phyloP scores from a whole-genome alignment of 2,797 vertebrate species.

The Emys orbicularis region DNA sequence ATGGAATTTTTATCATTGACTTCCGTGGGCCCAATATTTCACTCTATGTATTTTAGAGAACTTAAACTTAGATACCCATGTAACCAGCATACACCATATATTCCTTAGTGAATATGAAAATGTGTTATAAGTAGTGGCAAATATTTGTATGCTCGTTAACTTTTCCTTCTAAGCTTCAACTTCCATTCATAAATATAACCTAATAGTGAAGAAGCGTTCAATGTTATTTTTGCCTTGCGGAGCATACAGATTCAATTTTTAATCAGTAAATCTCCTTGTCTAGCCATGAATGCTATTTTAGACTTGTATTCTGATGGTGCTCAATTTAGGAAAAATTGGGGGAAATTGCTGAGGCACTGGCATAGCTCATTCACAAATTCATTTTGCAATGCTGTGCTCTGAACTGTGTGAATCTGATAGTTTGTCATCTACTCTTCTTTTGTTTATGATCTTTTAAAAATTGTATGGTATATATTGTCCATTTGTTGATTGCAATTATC shows the following conservation, averaged over 20 bases:
- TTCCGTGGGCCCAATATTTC: not conserved
- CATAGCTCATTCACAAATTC: not conserved
- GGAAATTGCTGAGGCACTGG: not conserved
- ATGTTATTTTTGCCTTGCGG: not conserved
- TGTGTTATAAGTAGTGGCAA: not conserved
- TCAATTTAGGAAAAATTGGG: not conserved
- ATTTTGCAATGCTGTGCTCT: not conserved
- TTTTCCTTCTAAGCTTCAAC: not conserved
- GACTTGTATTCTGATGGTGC: not conserved
- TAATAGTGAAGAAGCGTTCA: not conserved
- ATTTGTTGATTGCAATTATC: not conserved
- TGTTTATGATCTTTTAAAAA: not conserved
- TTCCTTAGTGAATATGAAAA: not conserved
- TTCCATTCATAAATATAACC: not conserved
- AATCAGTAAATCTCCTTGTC: not conserved
- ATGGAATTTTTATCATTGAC: rapidly evolving
- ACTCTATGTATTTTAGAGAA: not conserved
- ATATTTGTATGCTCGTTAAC: not conserved
- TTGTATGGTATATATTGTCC: not conserved
- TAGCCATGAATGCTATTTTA: not conserved
- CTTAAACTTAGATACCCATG: not conserved
- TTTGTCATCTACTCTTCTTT: not conserved
- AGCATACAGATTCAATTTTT: not conserved
- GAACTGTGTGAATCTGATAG: not conserved
- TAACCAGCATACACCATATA: not conserved